Evolutionary conservation across 2,113 vertebrate species (phyloP).

Genomic region (Piprites chloris): DNA sequence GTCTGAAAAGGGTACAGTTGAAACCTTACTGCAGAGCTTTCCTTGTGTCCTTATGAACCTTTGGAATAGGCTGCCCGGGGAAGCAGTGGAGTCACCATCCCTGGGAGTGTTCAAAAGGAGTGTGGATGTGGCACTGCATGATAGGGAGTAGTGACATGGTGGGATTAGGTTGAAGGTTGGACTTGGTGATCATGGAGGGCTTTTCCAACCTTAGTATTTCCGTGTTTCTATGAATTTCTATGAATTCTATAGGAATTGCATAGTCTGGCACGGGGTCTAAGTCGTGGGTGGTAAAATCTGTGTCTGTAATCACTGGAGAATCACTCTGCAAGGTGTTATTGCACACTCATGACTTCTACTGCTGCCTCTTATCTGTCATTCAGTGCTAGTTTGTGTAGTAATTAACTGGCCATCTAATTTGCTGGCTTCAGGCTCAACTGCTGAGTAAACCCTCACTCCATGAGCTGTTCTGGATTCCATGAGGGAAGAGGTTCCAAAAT

Average conservation of each 20-base stretch:
- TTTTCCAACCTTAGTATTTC: background rate
- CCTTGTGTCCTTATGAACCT: background rate
- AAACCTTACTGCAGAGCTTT: background rate
- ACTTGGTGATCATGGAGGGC: background rate
- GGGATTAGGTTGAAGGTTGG: background rate
- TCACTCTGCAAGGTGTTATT: background rate
- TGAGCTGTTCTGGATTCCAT: background rate
- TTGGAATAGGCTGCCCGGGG: background rate
- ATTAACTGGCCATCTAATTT: background rate
- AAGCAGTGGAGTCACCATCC: background rate
- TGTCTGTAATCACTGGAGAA: background rate
- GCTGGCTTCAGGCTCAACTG: background rate
- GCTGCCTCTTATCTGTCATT: background rate
- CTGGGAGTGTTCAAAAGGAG: background rate
- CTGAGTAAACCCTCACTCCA: background rate
- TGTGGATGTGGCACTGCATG: accelerated
- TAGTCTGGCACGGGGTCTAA: background rate
- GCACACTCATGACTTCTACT: background rate
- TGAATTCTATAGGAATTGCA: accelerated
- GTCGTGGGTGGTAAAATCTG: background rate
- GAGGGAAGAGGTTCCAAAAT: background rate
- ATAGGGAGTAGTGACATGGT: accelerated
- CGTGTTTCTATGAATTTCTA: background rate
- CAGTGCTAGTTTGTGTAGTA: background rate
- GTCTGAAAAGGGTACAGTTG: background rate